These are phyloP conservation scores for Cyclophora punctaria DNA, from an alignment of 2,888 invertebrate species.

Conservation along the genomic window DNA sequence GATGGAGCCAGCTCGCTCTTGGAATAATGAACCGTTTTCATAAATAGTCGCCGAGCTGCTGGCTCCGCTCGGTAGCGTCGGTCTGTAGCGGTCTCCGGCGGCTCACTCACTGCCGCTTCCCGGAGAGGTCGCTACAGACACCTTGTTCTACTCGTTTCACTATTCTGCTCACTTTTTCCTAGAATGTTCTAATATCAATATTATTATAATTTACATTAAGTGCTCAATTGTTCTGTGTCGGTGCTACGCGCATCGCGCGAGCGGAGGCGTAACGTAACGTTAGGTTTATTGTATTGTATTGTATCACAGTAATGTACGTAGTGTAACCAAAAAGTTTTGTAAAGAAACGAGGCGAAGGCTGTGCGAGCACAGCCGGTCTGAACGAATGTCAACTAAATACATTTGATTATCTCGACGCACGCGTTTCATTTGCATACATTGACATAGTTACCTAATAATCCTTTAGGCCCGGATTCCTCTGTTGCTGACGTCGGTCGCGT, in stretches of 20 bases:
- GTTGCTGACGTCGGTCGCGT: too few species aligned
- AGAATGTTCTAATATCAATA: constrained; percentile 20
- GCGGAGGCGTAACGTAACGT: neutral
- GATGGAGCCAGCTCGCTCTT: too few species aligned
- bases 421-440: constrained; percentile 9
- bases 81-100: too few species aligned
- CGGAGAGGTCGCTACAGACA: too few species aligned
- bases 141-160: neutral
- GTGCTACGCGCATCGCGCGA: constrained; percentile 13
- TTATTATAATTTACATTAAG: constrained; percentile 18
- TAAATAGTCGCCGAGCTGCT: too few species aligned
- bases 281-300: too few species aligned
- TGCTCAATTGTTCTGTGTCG: constrained; percentile 33
- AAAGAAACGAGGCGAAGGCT: constrained; percentile 18
- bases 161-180: constrained; percentile 43
- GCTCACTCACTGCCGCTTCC: too few species aligned
- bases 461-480: too few species aligned
- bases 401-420: constrained; percentile 51
- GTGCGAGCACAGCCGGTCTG: constrained; percentile 22
- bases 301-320: constrained; percentile 26
- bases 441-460: too few species aligned
- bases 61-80: too few species aligned
- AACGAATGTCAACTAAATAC: constrained; percentile 51
- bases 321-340: constrained; percentile 39
- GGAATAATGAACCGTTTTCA: too few species aligned